Conservation (phyloP, 2,113 vertebrate species). For the Centropus bengalensis region DNA sequence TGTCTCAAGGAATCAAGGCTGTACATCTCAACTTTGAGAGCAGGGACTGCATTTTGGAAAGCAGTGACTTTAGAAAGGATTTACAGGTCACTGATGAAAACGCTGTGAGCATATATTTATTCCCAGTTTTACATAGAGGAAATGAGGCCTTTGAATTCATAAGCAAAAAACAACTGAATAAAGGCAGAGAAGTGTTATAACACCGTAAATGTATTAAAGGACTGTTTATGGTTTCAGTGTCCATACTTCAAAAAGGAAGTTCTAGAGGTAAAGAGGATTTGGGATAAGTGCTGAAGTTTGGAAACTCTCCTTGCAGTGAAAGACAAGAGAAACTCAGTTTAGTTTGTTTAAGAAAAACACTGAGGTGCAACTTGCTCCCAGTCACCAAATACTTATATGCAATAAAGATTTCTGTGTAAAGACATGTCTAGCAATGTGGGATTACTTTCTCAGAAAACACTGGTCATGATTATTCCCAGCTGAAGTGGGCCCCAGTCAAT, state of each 20-base stretch:
- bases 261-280: background rate
- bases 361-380: background rate
- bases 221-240: background rate
- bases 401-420: background rate
- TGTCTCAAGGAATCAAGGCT: slow-evolving; percentile 9
- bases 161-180: background rate
- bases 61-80: background rate
- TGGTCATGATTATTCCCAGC: too few species aligned
- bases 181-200: background rate
- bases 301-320: background rate
- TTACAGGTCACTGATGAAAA: background rate
- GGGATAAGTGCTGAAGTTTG: accelerated
- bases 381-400: background rate
- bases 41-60: background rate
- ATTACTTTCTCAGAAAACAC: too few species aligned
- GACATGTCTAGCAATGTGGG: background rate
- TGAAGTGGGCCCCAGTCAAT: too few species aligned
- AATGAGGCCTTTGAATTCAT: background rate
- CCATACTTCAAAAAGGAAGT: background rate
- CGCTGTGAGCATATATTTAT: background rate
- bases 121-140: background rate
- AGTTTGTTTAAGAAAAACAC: background rate
- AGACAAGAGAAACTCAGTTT: background rate
- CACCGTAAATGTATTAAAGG: background rate
- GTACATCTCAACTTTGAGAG: background rate